Evolutionary conservation across 2,888 invertebrate species (phyloP), one percentile per base, ranked within the genome.

Genomic region (Epirrhoe alternata): DNA sequence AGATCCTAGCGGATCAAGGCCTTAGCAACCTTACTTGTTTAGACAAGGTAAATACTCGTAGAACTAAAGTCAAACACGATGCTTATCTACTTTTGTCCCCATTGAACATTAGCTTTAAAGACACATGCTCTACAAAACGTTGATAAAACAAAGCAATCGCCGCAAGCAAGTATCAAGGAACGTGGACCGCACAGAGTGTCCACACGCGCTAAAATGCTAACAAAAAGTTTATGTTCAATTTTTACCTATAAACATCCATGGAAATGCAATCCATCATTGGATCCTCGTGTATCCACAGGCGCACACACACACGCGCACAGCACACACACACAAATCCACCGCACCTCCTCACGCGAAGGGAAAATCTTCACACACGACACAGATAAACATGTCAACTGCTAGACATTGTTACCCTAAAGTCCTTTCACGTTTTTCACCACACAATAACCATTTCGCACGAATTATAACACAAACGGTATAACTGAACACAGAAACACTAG

Each of bases 321-420:
- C 90, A 89, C 90, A 89, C 92, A 91, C 91, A 81, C 92, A 91
- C 92, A 82, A 83, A 78, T 86, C 81, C 88, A 89, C 87, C 76
- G 82, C 88, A 88, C 88, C 90, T 90, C 91, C 92, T 92, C 92
- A 92, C 92, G 88, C 92, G 86, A 93, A 92, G 92, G 93, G 92
- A 93, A 93, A 93, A 92, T 92, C 93, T 92, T 93, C 93, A 92
- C 91, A 92, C 91, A 93, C 92, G 92, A 89, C 91, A 93, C 92
- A 92, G 93, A 93, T 93, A 93, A 93, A 93, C 93, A 93, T 93
- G 93, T 93, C 93, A 93, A 93, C 90, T 91, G 85, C 89, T 92
- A 92, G 89, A 93, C 92, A 93, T 92, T 90, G 92, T 92, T 92
- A 90, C 92, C 89, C 87, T 88, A 90, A 89, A 89, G 88, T 89